A percentile compares a stretch with the other conserved stretches of the same genome.
These are phyloP conservation scores for Acropternis orthonyx DNA, from an alignment of 2,797 vertebrate genomes.

Conservation along the genomic window DNA sequence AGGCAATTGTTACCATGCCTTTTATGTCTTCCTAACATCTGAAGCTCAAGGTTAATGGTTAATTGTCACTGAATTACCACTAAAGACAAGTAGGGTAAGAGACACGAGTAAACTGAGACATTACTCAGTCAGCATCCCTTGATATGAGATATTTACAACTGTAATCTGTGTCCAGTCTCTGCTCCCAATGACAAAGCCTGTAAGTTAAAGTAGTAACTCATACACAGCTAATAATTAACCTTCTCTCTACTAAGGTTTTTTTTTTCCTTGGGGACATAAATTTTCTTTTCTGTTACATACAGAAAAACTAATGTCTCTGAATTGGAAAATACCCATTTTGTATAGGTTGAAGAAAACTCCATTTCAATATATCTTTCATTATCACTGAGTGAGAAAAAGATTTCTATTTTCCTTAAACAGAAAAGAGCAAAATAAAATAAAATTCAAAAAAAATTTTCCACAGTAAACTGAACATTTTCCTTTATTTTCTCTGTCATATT, in stretches of 20 bases:
- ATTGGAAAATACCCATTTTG: not conserved
- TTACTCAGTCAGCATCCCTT: not conserved
- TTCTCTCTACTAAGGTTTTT: not conserved
- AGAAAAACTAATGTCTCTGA: not conserved
- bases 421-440: not conserved
- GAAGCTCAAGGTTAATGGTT: not conserved
- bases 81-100: not conserved
- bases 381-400: not conserved
- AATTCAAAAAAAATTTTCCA: not conserved
- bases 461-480: not conserved
- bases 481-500: not conserved
- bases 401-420: not conserved
- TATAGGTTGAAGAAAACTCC: not conserved
- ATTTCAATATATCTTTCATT: not conserved
- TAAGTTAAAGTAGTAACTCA: not conserved
- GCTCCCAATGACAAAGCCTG: not conserved
- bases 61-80: not conserved
- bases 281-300: not conserved
- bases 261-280: not conserved
- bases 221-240: not conserved
- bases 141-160: not conserved
- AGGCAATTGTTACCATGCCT: not conserved
- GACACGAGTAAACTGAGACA: not conserved
- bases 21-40: not conserved
- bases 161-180: not conserved